Percentiles rank a stretch among this genome's conserved stretches.
Conservation (phyloP, 2,888 invertebrate genomes). For the Pogonocherus hispidulus region DNA sequence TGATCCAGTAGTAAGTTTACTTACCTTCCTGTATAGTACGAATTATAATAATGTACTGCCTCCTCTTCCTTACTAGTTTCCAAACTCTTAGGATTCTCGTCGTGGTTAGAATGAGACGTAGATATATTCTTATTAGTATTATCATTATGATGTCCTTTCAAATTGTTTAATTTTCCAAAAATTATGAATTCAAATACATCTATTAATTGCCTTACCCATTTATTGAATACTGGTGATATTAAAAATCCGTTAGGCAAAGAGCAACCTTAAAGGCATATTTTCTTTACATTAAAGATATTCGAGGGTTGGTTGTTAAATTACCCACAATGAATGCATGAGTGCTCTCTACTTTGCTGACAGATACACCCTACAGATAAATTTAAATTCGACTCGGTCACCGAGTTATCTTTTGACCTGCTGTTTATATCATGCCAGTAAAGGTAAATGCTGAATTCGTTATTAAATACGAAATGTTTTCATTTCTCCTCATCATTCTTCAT, state of each 20-base stretch:
- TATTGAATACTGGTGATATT: neutral
- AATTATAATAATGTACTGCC: no score
- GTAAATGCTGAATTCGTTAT: constrained; percentile 4
- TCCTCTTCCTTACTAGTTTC: no score
- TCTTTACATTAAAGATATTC: neutral
- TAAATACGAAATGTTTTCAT: neutral
- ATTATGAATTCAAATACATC: no score
- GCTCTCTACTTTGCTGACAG: neutral
- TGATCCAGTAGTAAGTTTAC: no score
- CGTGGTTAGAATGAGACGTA: no score
- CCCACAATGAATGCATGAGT: constrained; percentile 4
- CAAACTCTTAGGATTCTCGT: no score
- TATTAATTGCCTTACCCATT: neutral
- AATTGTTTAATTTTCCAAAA: no score
- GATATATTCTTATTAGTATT: no score
- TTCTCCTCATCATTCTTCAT: neutral
- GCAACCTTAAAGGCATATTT: neutral
- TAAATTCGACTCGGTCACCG: neutral
- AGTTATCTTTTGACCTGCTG: neutral
- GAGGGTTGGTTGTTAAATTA: neutral
- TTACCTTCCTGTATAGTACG: no score
- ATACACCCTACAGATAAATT: neutral
- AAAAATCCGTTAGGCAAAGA: neutral
- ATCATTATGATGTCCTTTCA: no score
- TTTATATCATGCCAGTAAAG: neutral